Evolutionary conservation across 35 echinoderm and acorn worm genomes (phyloP).

Genomic region (Apostichopus japonicus): DNA sequence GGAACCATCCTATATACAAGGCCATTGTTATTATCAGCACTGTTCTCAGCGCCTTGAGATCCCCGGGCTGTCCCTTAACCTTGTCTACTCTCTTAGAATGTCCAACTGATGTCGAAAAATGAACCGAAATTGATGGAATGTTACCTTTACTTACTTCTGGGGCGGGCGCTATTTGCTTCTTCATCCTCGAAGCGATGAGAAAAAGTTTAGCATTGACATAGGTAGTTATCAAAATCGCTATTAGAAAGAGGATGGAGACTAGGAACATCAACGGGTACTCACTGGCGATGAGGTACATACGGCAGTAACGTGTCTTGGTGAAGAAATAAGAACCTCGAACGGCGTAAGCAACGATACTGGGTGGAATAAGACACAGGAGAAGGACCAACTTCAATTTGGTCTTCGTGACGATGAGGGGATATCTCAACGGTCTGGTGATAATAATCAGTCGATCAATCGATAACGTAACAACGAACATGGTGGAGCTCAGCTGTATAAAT

Average conservation of each 20-base stretch:
- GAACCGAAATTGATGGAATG: slow-evolving; percentile 16
- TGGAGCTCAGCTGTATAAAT: slow-evolving; percentile 29
- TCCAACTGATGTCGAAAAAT: neutral
- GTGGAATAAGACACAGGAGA: neutral
- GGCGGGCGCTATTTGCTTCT: neutral
- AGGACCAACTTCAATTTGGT: slow-evolving; percentile 1
- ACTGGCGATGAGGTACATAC: slow-evolving; percentile 16
- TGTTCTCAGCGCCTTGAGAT: slow-evolving; percentile 29
- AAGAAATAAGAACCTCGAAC: slow-evolving; percentile 26
- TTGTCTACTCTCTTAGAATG: too few relatives aligned
- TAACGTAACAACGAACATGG: slow-evolving; percentile 24
- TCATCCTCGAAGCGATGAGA: slow-evolving; percentile 25
- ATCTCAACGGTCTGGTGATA: slow-evolving; percentile 24
- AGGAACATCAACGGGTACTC: slow-evolving; percentile 36
- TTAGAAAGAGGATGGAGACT: neutral
- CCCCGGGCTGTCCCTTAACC: neutral
- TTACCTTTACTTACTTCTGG: neutral
- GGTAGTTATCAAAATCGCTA: slow-evolving; percentile 9
- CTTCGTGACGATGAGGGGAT: slow-evolving; percentile 27
- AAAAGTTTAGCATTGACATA: slow-evolving; percentile 44
- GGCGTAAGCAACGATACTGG: slow-evolving; percentile 22
- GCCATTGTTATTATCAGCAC: slow-evolving; percentile 38
- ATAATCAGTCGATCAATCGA: slow-evolving; percentile 39
- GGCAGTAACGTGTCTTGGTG: slow-evolving; percentile 16
- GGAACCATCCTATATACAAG: slow-evolving; percentile 31